Evolutionary conservation across 1,140 invertebrate species (phyloP).

Genomic region (Melitaea cinxia): DNA sequence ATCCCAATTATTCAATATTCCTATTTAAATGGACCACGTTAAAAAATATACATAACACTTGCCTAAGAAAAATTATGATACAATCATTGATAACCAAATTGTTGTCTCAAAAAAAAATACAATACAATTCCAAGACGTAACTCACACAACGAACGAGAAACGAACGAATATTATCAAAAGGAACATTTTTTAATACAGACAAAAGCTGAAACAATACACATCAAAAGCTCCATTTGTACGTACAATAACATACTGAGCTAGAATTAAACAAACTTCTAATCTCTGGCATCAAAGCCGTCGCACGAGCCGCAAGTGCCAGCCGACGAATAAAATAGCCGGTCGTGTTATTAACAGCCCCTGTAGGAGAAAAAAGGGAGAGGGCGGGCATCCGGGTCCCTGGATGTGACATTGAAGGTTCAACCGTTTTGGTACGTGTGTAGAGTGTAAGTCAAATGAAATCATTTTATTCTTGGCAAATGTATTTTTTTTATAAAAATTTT

Average conservation of each 20-base stretch:
- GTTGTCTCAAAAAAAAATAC: background rate
- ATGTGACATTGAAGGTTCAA: conserved; percentile 37
- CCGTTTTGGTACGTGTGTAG: background rate
- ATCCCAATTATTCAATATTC: too few species aligned
- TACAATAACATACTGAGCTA: conserved; percentile 45
- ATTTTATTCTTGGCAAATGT: background rate
- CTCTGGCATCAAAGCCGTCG: conserved; percentile 71
- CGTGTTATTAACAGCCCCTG: conserved; percentile 76
- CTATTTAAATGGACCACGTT: too few species aligned
- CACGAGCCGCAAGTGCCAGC: conserved; percentile 72
- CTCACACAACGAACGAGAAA: conserved; percentile 14
- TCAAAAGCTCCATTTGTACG: conserved; percentile 40
- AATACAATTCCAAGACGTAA: background rate
- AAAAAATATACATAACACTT: too few species aligned
- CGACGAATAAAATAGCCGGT: conserved; percentile 74
- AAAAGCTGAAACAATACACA: conserved; percentile 37
- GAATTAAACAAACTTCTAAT: conserved; percentile 74
- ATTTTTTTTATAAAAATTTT: background rate
- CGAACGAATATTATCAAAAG: conserved; percentile 27
- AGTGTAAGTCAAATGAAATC: background rate
- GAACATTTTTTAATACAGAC: conserved; percentile 18
- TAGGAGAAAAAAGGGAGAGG: conserved; percentile 56
- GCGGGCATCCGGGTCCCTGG: conserved; percentile 37
- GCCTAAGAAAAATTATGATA: too few species aligned
- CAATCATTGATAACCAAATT: background rate